Percentiles rank a stretch among this genome's conserved stretches.
Conservation (phyloP, 2,888 invertebrate species). For the Drosophila kuntzei region DNA sequence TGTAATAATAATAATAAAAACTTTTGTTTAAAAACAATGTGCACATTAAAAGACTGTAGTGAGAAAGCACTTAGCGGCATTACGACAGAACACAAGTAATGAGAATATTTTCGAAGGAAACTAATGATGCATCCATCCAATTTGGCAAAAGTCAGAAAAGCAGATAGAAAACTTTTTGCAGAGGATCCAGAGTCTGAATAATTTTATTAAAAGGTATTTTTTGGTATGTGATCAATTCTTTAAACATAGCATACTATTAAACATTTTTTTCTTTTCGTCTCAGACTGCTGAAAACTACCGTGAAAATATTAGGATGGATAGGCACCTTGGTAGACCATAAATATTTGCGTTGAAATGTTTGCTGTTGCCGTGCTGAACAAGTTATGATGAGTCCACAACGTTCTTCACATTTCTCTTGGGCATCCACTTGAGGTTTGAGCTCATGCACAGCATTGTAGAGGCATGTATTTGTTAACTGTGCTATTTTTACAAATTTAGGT, state of each 20-base stretch:
- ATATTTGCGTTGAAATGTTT: background rate
- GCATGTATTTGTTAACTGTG: conserved; percentile 54
- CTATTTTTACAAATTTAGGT: conserved; percentile 79
- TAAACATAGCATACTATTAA: too few relatives aligned
- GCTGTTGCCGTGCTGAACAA: background rate
- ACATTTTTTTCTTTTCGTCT: too few relatives aligned
- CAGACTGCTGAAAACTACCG: too few relatives aligned
- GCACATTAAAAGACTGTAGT: too few relatives aligned
- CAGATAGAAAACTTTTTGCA: background rate
- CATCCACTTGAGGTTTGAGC: conserved; percentile 57
- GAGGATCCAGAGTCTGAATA: background rate
- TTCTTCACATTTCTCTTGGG: conserved; percentile 48
- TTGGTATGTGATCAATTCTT: background rate
- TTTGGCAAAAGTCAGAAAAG: background rate
- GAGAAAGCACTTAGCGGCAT: too few relatives aligned
- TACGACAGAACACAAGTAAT: background rate
- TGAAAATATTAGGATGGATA: background rate
- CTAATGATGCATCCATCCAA: background rate
- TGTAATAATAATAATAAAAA: too few relatives aligned
- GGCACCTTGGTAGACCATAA: background rate
- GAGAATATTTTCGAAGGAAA: background rate
- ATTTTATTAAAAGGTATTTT: background rate
- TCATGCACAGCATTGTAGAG: conserved; percentile 15
- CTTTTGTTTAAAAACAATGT: too few relatives aligned
- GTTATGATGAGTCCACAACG: background rate